Evolutionary conservation across 1,140 invertebrate genomes (phyloP), one percentile per base, ranked within the genome.

Genomic region (Semibalanus balanoides): DNA sequence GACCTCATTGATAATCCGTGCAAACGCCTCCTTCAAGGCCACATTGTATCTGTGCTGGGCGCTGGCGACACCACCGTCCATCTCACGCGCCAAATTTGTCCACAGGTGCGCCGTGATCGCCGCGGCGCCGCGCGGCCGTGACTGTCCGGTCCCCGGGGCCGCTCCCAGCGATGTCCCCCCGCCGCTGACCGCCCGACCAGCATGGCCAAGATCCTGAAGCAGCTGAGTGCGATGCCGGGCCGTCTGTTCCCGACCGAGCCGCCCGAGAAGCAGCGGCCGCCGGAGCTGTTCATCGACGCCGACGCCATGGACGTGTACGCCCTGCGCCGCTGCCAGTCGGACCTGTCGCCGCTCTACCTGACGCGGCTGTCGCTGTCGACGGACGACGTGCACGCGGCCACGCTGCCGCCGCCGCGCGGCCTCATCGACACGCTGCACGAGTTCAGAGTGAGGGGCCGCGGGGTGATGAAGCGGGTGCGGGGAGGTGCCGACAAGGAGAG

Each of bases 151-250:
- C 35, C 35, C 5, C 35, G 35, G 5, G 5, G 17, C 35, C 35
- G 35, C 35, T 7, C 5, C n/a, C n/a, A n/a, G n/a, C 35, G 5
- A 40, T 40, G 35, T 17, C 35, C 35, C 5, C 14, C 22, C 14
- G 7, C 51, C 22, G 22, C 51, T 64, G 51, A 64, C 22, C 51
- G 51, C 11, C 51, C 51, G n/a, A 40, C 5, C 35, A 19, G 1
- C 51, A 64, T 64, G 51, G 51, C 51, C 51, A 64, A 64, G 51
- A 64, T 64, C 51, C 51, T 64, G 51, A 64, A 64, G 51, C 51
- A 64, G 51, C 51, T 64, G 51, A 22, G 14, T 1, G 22, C 51
- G 9, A 64, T 64, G 51, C 51, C 11, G 14, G 51, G 51, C 51
- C 51, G 51, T 7, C 51, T 64, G 51, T 64, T 64, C 22, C 14